Base-by-base conservation (phyloP, 1,140 invertebrate genomes). In the Thaumatotibia leucotreta region DNA sequence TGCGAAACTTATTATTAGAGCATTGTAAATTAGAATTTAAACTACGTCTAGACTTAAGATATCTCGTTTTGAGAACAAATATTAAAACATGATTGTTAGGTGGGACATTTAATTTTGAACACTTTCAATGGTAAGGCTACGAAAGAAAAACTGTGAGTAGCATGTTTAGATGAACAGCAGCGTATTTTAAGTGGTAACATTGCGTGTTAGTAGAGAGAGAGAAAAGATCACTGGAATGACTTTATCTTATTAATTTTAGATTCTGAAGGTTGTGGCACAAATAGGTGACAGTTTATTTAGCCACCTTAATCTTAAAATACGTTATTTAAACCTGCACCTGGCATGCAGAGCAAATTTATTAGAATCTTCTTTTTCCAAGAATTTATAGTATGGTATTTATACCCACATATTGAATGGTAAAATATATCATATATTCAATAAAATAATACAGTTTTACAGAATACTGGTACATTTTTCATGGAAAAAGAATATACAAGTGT, bases 1-100 rank as follows among this genome's bases (percentile, higher is more conserved):
- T 58, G 24, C n/a, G 24, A 29, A 58, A 58, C 52, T 58, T 58
- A 58, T 27, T 27, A 54, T 29, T 58, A 58, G 24, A 27, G 27
- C 50, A 31, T 58, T 58, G 52, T 58, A 58, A 58, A 58, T 6
- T 58, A 58, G 24, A 58, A 58, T 58, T 27, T 27, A 58, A 58
- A 58, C 24, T 58, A 58, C 14, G n/a, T 58, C 52, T 24, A 58
- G n/a, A 45, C 17, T 5, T 45, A 45, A 45, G 17, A 45, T 45
- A 45, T 20, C 27, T 27, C 3, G 9, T 24, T 24, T 58, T 14
- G 11, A 58, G 22, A 58, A 58, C 4, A 58, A 14, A 58, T 29
- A 58, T 52, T 50, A 66, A 62, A 66, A 45, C 14, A 50, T 58
- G 50, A 31, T 24, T 49, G 64, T 32, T 64, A 49, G 11, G 63